Conservation (phyloP, 2,888 invertebrate species). For the Eristalis tenax region DNA sequence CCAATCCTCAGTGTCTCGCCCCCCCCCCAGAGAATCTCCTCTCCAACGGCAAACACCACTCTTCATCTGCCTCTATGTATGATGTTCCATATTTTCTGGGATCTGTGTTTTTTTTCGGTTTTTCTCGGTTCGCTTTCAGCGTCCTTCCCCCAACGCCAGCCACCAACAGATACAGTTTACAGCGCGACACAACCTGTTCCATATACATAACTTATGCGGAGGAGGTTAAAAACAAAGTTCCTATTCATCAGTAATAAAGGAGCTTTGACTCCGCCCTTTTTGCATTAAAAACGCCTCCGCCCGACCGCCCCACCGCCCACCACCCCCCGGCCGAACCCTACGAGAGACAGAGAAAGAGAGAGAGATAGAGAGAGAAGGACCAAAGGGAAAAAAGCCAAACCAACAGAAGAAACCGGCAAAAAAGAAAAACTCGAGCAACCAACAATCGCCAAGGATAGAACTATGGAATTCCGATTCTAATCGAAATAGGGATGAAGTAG, state of each 20-base stretch:
- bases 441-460: constrained; percentile 5
- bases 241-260: constrained; percentile 68
- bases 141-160: background rate
- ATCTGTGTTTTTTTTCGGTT: constrained; percentile 20
- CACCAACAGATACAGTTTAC: constrained; percentile 41
- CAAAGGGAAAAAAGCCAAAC: constrained; percentile 12
- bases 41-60: background rate
- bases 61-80: constrained; percentile 14
- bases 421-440: constrained; percentile 13
- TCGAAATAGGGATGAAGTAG: constrained; percentile 71
- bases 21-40: background rate
- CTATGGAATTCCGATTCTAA: constrained; percentile 67
- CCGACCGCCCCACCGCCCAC: background rate
- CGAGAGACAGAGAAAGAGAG: background rate
- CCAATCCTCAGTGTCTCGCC: background rate
- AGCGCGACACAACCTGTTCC: constrained; percentile 53
- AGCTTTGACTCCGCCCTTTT: constrained; percentile 73
- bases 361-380: background rate
- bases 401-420: constrained; percentile 3
- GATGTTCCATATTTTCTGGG: constrained; percentile 49
- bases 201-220: constrained; percentile 54
- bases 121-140: constrained; percentile 21
- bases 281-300: constrained; percentile 66
- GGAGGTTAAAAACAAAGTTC: constrained; percentile 68
- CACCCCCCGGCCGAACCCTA: background rate